These are phyloP conservation scores for Hypomecis punctinalis DNA, from an alignment of 2,888 invertebrate genomes.

Conservation along the genomic window DNA sequence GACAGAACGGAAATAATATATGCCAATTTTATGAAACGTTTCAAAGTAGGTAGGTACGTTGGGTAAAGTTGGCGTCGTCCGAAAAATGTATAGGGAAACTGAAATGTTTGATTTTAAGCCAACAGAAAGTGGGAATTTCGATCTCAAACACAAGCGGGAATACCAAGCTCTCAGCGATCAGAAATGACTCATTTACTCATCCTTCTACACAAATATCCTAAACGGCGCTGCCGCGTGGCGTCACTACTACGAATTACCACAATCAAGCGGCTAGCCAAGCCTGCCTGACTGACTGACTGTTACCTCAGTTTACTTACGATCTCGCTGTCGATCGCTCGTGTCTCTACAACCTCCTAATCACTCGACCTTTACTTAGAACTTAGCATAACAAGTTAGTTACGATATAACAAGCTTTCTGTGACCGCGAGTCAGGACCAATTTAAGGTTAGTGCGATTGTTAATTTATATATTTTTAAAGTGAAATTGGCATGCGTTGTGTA, in stretches of 20 bases:
- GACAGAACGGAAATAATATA: no score
- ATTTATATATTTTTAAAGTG: conserved; percentile 19
- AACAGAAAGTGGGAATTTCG: background rate
- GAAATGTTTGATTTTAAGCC: no score
- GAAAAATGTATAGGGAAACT: no score
- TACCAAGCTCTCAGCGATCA: background rate
- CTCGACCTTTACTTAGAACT: conserved; percentile 39
- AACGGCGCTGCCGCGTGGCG: conserved; percentile 35
- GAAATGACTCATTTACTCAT: background rate
- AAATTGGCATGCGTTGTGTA: conserved; percentile 38
- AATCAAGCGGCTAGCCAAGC: conserved; percentile 44
- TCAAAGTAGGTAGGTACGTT: no score
- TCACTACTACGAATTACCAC: conserved; percentile 48
- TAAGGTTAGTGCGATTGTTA: conserved; percentile 39
- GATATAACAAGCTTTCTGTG: conserved; percentile 26
- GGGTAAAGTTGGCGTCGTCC: no score
- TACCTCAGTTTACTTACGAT: conserved; percentile 55
- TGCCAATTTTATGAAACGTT: no score
- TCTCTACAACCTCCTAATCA: conserved; percentile 24
- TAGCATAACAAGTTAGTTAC: conserved; percentile 31
- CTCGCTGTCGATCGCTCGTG: conserved; percentile 45
- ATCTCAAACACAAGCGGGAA: background rate
- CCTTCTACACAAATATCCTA: conserved; percentile 9
- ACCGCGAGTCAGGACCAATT: conserved; percentile 30
- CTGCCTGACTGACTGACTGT: no score